Base-by-base conservation (phyloP, 1,140 invertebrate species). In the Saccostrea glomerata region DNA sequence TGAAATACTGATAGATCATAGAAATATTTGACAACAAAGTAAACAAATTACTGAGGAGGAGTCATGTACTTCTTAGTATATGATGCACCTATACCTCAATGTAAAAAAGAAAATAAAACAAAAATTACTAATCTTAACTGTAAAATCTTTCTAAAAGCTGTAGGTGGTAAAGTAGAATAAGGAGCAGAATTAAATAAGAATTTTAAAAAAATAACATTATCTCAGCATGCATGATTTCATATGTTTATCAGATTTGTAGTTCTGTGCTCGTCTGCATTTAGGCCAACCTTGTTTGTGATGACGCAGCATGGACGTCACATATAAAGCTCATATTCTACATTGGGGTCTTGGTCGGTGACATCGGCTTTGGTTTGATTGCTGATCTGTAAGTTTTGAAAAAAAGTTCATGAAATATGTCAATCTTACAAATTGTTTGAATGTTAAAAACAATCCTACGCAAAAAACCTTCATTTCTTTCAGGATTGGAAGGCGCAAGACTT, bases 321-420 rank as follows among this genome's bases (percentile, higher is more conserved):
- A 96, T 97, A n/a, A 97, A 98, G 93, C 96, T 97, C 5, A 92
- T 97, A 63, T 97, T 97, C 92, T 98, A 98, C 97, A 94, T 97
- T 89, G 97, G 97, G 89, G 97, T 97, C 73, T 96, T 98, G 93
- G 91, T 97, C 89, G 97, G 97, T 23, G 97, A 97, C 85, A 96
- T 97, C 73, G 94, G 97, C 56, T 97, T 97, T 93, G 97, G 97
- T 25, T 96, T 97, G 91, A 94, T 97, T 84, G 97, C 97, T 3
- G 97, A 98, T 93, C 97, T 97, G 96, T 96, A 93, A 94, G 92
- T 88, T 40, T 56, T 12, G 5, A 20, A 60, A 23, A 4, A 20
- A 5, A 58, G 23, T 0, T 30, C 20, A 58, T n/a, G 17, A 56
- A 56, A 6, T 23, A 47, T 54, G 12, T 47, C 9, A 40, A 13